Base-by-base conservation (phyloP, 1,140 invertebrate genomes). In the Pseudomyrmex gracilis region DNA sequence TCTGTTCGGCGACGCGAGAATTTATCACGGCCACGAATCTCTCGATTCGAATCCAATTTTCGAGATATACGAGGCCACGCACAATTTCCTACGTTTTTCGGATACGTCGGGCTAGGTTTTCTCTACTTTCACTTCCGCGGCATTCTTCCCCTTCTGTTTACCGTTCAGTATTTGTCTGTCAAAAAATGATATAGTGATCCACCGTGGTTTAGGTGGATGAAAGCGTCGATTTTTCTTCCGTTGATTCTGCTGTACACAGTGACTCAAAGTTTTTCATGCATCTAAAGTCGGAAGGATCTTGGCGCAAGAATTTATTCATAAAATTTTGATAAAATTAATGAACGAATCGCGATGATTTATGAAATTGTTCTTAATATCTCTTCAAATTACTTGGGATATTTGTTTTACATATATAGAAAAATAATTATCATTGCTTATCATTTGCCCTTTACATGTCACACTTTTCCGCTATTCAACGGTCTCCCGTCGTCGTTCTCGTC, bases 31-130 rank as follows among this genome's bases (percentile, higher is more conserved):
- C 60, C 74, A 89, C 88, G 90, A 90, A 92, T 91, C 89, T 91
- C 87, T 83, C 85, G 88, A 87, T 84, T 83, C 85, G 87, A 92
- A 92, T 92, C 90, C 91, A 92, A 92, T 92, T 90, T 92, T 90
- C 87, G 84, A 90, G 91, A 91, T 92, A 90, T 92, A 91, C 85
- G 89, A 89, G 89, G 83, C 76, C 85, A 87, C 85, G 71, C 88
- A 77, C 82, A 64, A 47, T 68, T 82, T 53, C 47, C 34, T 45
- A 24, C 63, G 49, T 57, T 77, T 73, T 61, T 73, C 74, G 47
- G 22, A 57, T 80, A 70, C 22, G 66, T 47, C 47, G 67, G 67
- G 53, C 66, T 58, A 24, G 53, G 45, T 58, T 22, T 43, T 55
- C 49, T 60, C 51, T 10, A 60, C 73, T 67, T 67, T 58, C 73